These are phyloP conservation scores for Zaprionus camerounensis DNA, from an alignment of 1,140 invertebrate species.

Conservation along the genomic window DNA sequence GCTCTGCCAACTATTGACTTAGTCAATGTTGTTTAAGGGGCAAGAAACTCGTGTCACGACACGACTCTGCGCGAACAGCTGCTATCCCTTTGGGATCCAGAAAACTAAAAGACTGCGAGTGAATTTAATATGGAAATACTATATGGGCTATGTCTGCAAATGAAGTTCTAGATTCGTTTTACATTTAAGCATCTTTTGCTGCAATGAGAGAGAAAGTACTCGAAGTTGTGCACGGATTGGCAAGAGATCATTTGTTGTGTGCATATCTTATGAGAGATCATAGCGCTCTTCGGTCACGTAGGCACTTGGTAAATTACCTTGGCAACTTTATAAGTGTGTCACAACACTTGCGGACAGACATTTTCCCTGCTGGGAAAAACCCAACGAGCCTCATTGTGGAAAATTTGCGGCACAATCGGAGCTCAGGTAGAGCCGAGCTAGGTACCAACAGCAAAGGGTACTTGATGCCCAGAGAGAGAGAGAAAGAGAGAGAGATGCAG, in stretches of 20 bases:
- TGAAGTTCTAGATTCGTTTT: neutral
- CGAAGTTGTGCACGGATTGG: neutral
- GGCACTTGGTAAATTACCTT: constrained; percentile 39
- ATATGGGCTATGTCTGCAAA: neutral
- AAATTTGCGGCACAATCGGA: constrained; percentile 70
- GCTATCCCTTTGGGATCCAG: neutral
- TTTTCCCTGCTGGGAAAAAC: constrained; percentile 56
- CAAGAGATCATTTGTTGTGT: neutral
- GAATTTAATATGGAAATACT: neutral
- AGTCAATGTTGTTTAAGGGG: constrained; percentile 9
- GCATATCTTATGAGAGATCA: neutral
- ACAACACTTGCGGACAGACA: constrained; percentile 51
- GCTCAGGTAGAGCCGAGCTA: constrained; percentile 46
- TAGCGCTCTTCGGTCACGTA: neutral
- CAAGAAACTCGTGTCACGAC: constrained; percentile 19
- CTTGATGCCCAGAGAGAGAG: constrained; percentile 17
- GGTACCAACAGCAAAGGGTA: constrained; percentile 41
- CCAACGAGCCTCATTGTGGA: constrained; percentile 69
- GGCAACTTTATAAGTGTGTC: constrained; percentile 49
- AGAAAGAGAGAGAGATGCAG: neutral
- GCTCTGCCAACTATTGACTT: constrained; percentile 20
- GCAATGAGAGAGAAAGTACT: neutral
- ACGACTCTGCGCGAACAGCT: neutral
- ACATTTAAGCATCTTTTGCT: neutral
- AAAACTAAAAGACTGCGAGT: neutral